Percentiles rank a stretch among this genome's conserved stretches.
These are phyloP conservation scores for Macquaria ambigua DNA, from an alignment of 2,113 vertebrate genomes.

Conservation along the genomic window DNA sequence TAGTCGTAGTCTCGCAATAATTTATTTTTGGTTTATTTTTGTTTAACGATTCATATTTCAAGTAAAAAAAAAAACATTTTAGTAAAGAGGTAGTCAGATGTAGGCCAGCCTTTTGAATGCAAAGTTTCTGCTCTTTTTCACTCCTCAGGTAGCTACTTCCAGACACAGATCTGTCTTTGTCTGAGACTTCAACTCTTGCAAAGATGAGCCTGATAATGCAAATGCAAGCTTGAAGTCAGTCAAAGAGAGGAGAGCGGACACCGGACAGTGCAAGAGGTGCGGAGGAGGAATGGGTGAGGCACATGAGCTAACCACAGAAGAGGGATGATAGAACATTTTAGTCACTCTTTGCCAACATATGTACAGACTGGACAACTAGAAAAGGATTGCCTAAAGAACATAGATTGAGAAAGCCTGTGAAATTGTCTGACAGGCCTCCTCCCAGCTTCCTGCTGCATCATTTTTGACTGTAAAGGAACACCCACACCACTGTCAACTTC, in stretches of 20 bases:
- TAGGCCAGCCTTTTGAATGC: slow-evolving; percentile 55
- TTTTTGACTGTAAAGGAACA: slow-evolving; percentile 12
- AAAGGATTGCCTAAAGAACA: slow-evolving; percentile 19
- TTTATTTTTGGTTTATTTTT: slow-evolving; percentile 13
- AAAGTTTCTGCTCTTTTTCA: slow-evolving; percentile 73
- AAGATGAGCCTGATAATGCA: slow-evolving; percentile 42
- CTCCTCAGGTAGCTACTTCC: slow-evolving; percentile 63
- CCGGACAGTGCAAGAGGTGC: slow-evolving; percentile 3
- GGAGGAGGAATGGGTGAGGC: slow-evolving; percentile 30
- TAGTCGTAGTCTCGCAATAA: background rate
- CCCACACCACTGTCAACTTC: background rate
- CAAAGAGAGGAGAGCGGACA: slow-evolving; percentile 6
- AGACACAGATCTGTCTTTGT: slow-evolving; percentile 42
- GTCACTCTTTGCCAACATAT: background rate
- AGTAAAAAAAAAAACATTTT: background rate
- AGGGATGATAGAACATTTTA: slow-evolving; percentile 1
- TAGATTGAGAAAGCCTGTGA: background rate
- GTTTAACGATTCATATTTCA: background rate
- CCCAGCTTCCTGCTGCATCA: background rate
- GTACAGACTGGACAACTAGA: slow-evolving; percentile 11
- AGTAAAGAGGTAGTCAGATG: background rate
- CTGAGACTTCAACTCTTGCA: slow-evolving; percentile 32
- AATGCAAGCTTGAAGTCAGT: slow-evolving; percentile 26
- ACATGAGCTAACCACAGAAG: slow-evolving; percentile 2
- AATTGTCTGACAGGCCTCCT: background rate